Conservation (phyloP, 2,113 vertebrate species). For the Turnix velox region DNA sequence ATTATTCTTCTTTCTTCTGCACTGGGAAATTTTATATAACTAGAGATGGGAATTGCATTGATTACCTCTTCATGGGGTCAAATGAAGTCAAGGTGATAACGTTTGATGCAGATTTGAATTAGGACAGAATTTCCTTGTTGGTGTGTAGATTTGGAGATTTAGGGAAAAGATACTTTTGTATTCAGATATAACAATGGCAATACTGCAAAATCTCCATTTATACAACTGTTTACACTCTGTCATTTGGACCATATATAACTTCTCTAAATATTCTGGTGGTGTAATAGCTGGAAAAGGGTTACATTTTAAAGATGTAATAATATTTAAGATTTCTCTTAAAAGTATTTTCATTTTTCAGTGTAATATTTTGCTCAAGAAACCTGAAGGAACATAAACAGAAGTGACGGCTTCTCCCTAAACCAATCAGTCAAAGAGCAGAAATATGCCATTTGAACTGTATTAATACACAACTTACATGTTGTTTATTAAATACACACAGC, state of each 20-base stretch:
- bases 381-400: neutral
- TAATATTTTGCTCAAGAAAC: neutral
- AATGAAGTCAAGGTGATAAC: neutral
- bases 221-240: neutral
- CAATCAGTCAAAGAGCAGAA: neutral
- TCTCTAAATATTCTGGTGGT: neutral
- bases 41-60: neutral
- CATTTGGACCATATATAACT: neutral
- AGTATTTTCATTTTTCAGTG: neutral
- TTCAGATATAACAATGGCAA: neutral
- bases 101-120: neutral
- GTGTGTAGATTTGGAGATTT: neutral
- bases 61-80: neutral
- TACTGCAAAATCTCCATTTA: neutral
- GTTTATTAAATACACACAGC: neutral
- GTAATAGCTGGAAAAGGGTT: neutral
- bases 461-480: neutral
- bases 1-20: neutral
- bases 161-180: neutral
- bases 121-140: neutral
- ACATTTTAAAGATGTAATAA: neutral
- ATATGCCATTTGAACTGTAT: neutral
- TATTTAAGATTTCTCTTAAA: no score
- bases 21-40: neutral
- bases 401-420: neutral